Base-by-base conservation (phyloP, 2,113 vertebrate species). In the Austrofundulus limnaeus region DNA sequence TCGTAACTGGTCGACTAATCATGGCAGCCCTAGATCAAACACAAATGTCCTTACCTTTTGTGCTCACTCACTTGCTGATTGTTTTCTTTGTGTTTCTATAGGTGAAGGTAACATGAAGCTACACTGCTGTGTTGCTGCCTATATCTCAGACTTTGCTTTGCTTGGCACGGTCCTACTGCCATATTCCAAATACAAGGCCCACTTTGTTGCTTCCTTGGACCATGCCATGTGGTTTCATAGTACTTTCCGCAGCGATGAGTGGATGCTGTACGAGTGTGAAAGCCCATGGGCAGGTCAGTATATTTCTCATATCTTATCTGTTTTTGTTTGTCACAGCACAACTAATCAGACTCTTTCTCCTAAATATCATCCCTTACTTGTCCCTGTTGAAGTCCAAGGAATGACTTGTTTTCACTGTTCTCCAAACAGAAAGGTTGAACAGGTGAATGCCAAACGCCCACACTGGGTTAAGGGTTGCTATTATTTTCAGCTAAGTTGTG, bases 151-250 rank as follows among this genome's bases (percentile, higher is more conserved):
- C 87, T 98, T 89, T 0, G 90, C 93, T 4, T 95, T 98, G 70
- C 89, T 99, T 77, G 89, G 86, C 66, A 98, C 95, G 0, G 93
- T 90, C 0, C 7, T 96, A 77, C 84, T 96, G 75, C 95, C 94
- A 0, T 93, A 94, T 75, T 75, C 86, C 1, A 67, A 88, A 39
- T 60, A 93, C 57, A 57, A 0, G 1, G 38, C 89, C 62, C 75
- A 46, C n/a, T 94, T 96, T 72, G 61, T 89, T 12, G 96, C 80
- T 72, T 99, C 97, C 0, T 87, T 99, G 1, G 95, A 99, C 80
- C 97, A 99, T 37, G 94, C 96, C 79, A 95, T 99, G 95, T 99
- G 96, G 96, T 99, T 99, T 86, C 96, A 98, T 0, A 89, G 81
- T 0, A 93, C 94, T 0, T 99, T 99, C 91, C 91, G 95, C 64